Evolutionary conservation across 1,140 invertebrate genomes (phyloP).

Genomic region (Cotesia vestalis): DNA sequence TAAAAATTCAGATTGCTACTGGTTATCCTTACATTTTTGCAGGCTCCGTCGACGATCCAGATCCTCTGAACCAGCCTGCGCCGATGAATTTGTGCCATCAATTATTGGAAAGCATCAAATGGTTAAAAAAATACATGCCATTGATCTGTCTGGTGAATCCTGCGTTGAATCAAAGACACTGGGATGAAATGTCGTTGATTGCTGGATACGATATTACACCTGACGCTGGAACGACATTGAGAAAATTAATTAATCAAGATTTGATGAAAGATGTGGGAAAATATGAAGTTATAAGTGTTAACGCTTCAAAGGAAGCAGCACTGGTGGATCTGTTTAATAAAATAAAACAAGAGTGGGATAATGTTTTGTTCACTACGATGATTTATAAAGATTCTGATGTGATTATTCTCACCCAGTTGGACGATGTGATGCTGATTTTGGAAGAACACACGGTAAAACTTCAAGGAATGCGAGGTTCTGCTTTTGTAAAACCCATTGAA

Average conservation of each 20-base stretch:
- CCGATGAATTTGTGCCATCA: conserved; percentile 79
- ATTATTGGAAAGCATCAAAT: conserved; percentile 77
- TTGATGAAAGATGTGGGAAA: conserved; percentile 79
- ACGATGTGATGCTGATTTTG: conserved; percentile 85
- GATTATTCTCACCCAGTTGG: conserved; percentile 79
- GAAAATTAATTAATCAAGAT: conserved; percentile 82
- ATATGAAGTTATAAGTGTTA: conserved; percentile 88
- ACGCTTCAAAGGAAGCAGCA: conserved; percentile 86
- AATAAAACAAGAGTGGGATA: conserved; percentile 88
- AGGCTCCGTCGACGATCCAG: conserved; percentile 79
- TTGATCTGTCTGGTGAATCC: conserved; percentile 89
- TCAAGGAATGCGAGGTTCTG: conserved; percentile 88
- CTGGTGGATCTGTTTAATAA: conserved; percentile 81
- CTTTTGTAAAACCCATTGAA: conserved; percentile 91
- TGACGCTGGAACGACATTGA: conserved; percentile 83
- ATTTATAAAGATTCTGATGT: conserved; percentile 84
- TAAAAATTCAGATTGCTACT: conserved; percentile 78
- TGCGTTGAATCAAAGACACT: conserved; percentile 85
- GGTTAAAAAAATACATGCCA: conserved; percentile 82
- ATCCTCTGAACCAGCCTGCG: conserved; percentile 78
- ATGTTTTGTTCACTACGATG: conserved; percentile 76
- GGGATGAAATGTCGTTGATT: conserved; percentile 88
- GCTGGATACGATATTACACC: conserved; percentile 86
- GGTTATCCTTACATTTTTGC: conserved; percentile 69
- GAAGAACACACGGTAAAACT: conserved; percentile 92